Evolutionary conservation across 2,888 invertebrate genomes (phyloP), one percentile per base, ranked within the genome.

Genomic region (Scaeva pyrastri): DNA sequence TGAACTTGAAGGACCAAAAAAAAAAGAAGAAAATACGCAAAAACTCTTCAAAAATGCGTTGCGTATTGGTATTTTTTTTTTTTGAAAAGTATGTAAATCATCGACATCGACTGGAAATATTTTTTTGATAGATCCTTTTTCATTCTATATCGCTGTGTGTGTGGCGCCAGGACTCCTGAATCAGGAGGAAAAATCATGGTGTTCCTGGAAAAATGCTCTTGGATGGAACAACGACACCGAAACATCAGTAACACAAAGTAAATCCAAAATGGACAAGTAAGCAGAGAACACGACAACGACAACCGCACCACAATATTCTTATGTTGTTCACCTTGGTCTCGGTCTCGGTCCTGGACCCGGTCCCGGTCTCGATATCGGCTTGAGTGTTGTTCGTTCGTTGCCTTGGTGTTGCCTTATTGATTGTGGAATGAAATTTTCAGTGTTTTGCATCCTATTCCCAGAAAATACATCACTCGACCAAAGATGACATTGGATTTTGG

Each of bases 111-210:
- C 12, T 39, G 14, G 41, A 21, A 41, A 41, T 21, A 41, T 41
- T 60, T 60, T 41, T 21, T 41, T 41, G 36, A 58, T 58, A 19
- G 12, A 58, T 6, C 14, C 14, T 58, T 58, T 58, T 56, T 56
- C 16, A 31, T 10, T 56, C 2, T 10, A 21, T 10, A 16, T n/a
- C n/a, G n/a, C n/a, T n/a, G n/a, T n/a, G n/a, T n/a, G n/a, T n/a
- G n/a, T n/a, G n/a, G n/a, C n/a, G n/a, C n/a, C n/a, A n/a, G n/a
- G n/a, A n/a, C n/a, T n/a, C n/a, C n/a, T n/a, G n/a, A n/a, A n/a
- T n/a, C n/a, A n/a, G n/a, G n/a, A n/a, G n/a, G n/a, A n/a, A n/a
- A n/a, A n/a, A n/a, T n/a, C n/a, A n/a, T n/a, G n/a, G n/a, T 60
- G 39, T 39, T 21, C 12, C 39, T 8, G 14, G 39, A 10, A 60